These are phyloP conservation scores for Xenotilapia caudafasciata DNA, from an alignment of 2,113 vertebrate genomes.

Conservation along the genomic window DNA sequence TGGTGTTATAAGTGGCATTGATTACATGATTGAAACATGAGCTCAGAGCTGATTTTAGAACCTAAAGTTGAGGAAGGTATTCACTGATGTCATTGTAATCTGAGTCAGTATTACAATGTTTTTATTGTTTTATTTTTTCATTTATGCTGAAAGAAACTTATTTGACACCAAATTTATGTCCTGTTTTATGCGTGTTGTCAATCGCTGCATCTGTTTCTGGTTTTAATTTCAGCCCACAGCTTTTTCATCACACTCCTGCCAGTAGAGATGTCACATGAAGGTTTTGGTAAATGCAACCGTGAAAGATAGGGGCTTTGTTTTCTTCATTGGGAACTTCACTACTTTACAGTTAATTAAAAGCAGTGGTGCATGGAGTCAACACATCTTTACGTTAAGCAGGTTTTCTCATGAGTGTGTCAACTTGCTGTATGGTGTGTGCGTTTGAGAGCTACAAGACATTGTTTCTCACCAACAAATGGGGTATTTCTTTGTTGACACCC, in stretches of 20 bases:
- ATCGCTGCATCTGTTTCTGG: background rate
- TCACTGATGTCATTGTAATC: background rate
- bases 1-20: slow-evolving; percentile 23
- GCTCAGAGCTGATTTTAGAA: slow-evolving; percentile 1
- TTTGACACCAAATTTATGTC: background rate
- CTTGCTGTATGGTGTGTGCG: background rate
- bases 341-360: slow-evolving; percentile 14
- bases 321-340: background rate
- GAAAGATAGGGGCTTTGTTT: background rate
- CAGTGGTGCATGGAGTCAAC: background rate
- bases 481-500: background rate
- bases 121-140: background rate
- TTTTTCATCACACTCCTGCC: background rate
- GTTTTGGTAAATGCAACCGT: background rate
- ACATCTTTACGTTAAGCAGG: background rate
- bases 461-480: background rate
- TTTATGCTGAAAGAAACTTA: background rate
- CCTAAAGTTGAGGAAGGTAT: background rate
- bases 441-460: background rate
- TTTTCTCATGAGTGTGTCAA: background rate
- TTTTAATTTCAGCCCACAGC: background rate
- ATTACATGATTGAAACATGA: slow-evolving; percentile 57
- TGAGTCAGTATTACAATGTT: background rate
- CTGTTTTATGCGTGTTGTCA: background rate
- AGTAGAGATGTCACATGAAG: background rate